Base-by-base conservation (phyloP, 2,888 invertebrate genomes). In the Dione vanillae region DNA sequence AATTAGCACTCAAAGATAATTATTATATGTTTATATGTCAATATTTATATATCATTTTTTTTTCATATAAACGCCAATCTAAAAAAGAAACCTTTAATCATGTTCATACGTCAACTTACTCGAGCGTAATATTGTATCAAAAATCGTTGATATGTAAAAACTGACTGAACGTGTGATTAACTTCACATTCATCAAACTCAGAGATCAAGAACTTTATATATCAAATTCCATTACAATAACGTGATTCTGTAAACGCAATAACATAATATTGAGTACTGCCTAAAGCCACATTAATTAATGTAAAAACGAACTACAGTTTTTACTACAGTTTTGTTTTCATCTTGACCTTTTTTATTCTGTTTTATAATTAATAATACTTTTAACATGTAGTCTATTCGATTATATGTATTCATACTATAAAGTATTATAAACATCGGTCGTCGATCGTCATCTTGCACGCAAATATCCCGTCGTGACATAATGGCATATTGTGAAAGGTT, bases 141-240 rank as follows among this genome's bases (percentile, higher is more conserved):
- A 12, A 56, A 11, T 56, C 54, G 37, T 56, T 37, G 54, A 37
- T 56, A 56, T 56, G 54, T 56, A 56, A 37, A 56, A 56, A 56
- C 16, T 35, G 16, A 37, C 37, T 56, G 54, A 56, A 56, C 54
- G 54, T 56, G 37, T 56, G 54, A 56, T 37, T 56, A 56, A 56
- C 54, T 56, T 56, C 37, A 37, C 35, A 56, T 56, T 56, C 54
- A 37, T 56, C 54, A 16, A 16, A 56, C 9, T 56, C 6, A 37
- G n/a, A 54, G 9, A 37, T 16, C 37, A 56, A 37, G 16, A 11
- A 11, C 37, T 56, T 56, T 56, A 16, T 37, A 0, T 56, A 16
- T 37, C 35, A 16, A 16, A 6, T 16, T 35, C 9, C n/a, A 3
- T n/a, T 54, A 35, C 9, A n/a, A 9, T 7, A 51, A 54, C 35